Conservation (phyloP, 2,888 invertebrate species). For the Andrena dorsata region DNA sequence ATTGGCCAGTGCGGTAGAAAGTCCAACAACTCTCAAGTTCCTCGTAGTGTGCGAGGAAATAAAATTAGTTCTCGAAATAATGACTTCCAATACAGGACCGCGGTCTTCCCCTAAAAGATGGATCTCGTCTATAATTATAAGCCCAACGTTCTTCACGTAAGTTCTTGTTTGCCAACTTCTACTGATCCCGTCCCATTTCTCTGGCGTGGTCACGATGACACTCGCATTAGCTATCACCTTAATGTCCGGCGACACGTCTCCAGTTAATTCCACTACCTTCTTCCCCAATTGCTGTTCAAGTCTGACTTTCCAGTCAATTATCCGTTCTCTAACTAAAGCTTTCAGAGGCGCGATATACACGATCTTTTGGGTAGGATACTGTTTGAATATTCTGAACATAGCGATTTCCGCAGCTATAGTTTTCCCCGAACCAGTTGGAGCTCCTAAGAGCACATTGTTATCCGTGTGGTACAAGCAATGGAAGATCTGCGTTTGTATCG, state of each 20-base stretch:
- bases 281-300: conserved; percentile 91
- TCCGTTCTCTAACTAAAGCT: conserved; percentile 97
- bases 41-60: conserved; percentile 95
- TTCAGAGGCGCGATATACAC: conserved; percentile 99
- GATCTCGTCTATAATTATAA: conserved; percentile 99
- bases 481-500: conserved; percentile 99
- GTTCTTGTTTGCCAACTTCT: conserved; percentile 98
- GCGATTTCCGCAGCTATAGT: conserved; percentile 99
- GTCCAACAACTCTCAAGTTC: conserved; percentile 94
- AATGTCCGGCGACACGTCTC: conserved; percentile 95
- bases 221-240: conserved; percentile 93
- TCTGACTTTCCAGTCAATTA: conserved; percentile 96
- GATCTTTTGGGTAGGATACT: conserved; percentile 92
- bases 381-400: conserved; percentile 95
- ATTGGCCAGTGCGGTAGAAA: conserved; percentile 99
- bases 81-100: conserved; percentile 97
- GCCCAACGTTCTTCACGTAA: conserved; percentile 95
- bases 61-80: conserved; percentile 98
- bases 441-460: conserved; percentile 96
- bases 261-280: conserved; percentile 97
- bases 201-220: conserved; percentile 99
- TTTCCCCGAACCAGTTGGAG: conserved; percentile 99
- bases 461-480: conserved; percentile 98
- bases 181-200: conserved; percentile 99
- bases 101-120: conserved; percentile 97